A percentile compares a stretch with the other conserved stretches of the same genome.
These are phyloP conservation scores for Coluber constrictor DNA, from an alignment of 2,797 vertebrate species.

Conservation along the genomic window DNA sequence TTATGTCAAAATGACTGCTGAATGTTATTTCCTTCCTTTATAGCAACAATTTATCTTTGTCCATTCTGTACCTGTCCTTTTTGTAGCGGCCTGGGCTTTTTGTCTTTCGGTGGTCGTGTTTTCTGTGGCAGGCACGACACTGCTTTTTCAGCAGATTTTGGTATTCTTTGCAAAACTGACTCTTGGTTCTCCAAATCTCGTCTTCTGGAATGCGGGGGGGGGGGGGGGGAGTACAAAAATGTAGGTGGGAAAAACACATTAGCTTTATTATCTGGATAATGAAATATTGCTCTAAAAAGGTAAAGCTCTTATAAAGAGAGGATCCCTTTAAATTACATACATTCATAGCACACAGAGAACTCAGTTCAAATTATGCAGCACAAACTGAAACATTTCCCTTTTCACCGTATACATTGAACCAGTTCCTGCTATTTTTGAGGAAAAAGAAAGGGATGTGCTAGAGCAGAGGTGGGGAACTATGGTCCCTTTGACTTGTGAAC, in stretches of 20 bases:
- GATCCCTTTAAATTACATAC: background rate
- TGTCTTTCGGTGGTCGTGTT: constrained; percentile 15
- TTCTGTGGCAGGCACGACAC: constrained; percentile 35
- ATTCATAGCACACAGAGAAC: background rate
- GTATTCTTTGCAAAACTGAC: constrained; percentile 44
- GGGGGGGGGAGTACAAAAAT: background rate
- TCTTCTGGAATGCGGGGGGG: constrained; percentile 54
- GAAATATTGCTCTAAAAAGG: background rate
- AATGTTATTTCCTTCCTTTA: background rate
- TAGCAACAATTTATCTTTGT: background rate
- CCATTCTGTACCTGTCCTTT: constrained; percentile 59
- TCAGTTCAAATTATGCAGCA: background rate
- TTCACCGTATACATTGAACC: background rate
- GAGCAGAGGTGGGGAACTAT: background rate
- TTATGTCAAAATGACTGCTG: constrained; percentile 16
- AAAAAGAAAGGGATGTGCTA: background rate
- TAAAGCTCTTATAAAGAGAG: background rate
- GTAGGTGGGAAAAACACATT: background rate
- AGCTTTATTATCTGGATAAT: background rate
- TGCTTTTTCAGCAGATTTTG: constrained; percentile 42
- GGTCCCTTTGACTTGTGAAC: background rate
- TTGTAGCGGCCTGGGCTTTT: background rate
- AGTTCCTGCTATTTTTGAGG: background rate
- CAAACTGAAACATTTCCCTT: background rate
- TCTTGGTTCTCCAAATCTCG: constrained; percentile 50